Base-by-base conservation (phyloP, 1,140 invertebrate species). In the Zaprionus nigranus region DNA sequence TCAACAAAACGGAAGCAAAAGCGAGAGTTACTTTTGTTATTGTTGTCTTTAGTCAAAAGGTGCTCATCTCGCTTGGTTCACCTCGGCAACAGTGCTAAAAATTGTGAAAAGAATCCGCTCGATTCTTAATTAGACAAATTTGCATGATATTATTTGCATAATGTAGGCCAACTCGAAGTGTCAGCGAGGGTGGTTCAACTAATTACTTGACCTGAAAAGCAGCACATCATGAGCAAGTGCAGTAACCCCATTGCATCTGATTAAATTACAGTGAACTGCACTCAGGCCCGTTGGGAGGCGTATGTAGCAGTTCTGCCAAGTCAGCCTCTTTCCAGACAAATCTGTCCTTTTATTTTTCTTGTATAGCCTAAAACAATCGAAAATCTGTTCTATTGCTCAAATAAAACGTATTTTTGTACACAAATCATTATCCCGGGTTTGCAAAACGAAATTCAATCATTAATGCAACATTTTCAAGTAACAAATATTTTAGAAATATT, bases 1-100 rank as follows among this genome's bases (percentile, higher is more conserved):
- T 9, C 15, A 43, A 43, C 6, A 46, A 64, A 75, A 75, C 67
- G 67, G 73, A 75, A 75, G 61, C 68, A 71, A 71, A 75, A 75
- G 61, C 68, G 73, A 60, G 60, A 75, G 56, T 75, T 68, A 38
- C 53, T 61, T 12, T 36, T 60, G 49, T 54, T 51, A 53, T 71
- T 51, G n/a, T 64, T 58, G 6, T 60, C 40, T 15, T 15, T 53
- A 57, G 0, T 30, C 7, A 2, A 11, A 7, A 30, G 2, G 2
- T 11, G 65, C 20, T 51, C 40, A 1, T n/a, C 38, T 15, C 15
- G 38, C 40, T 7, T 46, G n/a, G 59, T 69, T 69, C 53, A 58
- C 53, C 51, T 70, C 72, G 51, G 65, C 72, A 75, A 75, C 66
- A 75, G 38, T 20, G 57, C 11, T 22, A 24, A 34, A 61, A 40